Evolutionary conservation across 2,113 vertebrate genomes (phyloP), one percentile per base, ranked within the genome.

Genomic region (Eclectus roratus): DNA sequence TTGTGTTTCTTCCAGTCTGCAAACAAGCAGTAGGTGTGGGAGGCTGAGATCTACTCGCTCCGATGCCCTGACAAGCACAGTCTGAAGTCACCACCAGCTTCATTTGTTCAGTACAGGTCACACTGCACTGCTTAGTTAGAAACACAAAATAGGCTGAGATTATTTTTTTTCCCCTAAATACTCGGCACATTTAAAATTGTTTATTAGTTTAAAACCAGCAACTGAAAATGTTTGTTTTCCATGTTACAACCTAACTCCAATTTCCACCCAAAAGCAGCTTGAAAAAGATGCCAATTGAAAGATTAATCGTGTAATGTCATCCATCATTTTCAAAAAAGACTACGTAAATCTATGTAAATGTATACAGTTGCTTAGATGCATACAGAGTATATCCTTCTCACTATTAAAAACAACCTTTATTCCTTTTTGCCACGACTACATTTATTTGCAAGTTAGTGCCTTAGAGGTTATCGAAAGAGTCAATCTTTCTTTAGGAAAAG

Each of bases 321-420:
- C 81, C 47, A 72, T 79, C 70, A 94, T 53, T 69, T 95, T 70
- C 37, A 55, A 88, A 92, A 93, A 88, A 80, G 91, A 52, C 63
- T 69, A 55, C 72, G 77, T 41, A 81, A 72, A 89, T 84, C 61
- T 81, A 85, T 94, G 84, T 87, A 89, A 95, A 89, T 76, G 41
- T 41, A 88, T 76, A 88, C 74, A 85, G 81, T 43, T 94, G 84
- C 91, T 91, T 58, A 85, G 70, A 91, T 43, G 73, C 81, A 91
- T 65, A 63, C 56, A 72, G 52, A 92, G 33, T 60, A 55, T 35
- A 71, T 41, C 47, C 39, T 78, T 68, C 76, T 81, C 43, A 24
- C 47, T 79, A 79, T 74, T 92, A 93, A 74, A 50, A 73, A 23
- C 47, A 50, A 66, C 31, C 41, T 80, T 77, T 47, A 69, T 83